Evolutionary conservation across 2,113 vertebrate genomes (phyloP), one percentile per base, ranked within the genome.

Genomic region (Kryptolebias marmoratus): DNA sequence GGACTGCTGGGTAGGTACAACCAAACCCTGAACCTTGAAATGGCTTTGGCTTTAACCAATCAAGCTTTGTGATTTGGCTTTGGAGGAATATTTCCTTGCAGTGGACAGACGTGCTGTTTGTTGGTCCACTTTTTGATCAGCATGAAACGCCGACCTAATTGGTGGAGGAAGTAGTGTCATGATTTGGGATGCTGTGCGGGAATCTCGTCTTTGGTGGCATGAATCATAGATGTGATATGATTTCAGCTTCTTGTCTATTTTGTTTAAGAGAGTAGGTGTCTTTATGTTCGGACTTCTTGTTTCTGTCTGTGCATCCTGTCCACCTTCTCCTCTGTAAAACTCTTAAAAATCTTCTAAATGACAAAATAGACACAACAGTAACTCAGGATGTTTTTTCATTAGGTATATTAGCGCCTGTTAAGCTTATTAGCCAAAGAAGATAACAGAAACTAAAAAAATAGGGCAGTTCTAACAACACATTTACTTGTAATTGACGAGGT

Each of bases 1-100:
- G 83, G 80, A 77, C 81, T 64, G 83, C 9, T 64, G 64, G 93
- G 94, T 94, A 94, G 89, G 94, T 94, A 90, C 68, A 5, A 44
- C 68, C 63, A 30, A 64, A 77, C 61, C n/a, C 63, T 71, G 30
- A 84, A 78, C 62, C 22, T 68, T 56, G 49, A 52, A 6, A 27
- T 75, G 1, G 59, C 75, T 83, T 57, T 47, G 55, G 75, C 81
- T 86, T 83, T 57, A 86, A 87, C 90, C 80, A 89, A 91, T 93
- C 85, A 88, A 71, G 77, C 77, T 81, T 79, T 48, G 39, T 84
- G 83, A 82, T 84, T 68, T 49, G 66, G 73, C 77, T 86, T 81
- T 77, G 79, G 76, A 59, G 27, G 70, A 31, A 42, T 68, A 61
- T 57, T 79, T 52, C 80, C 72, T 53, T 67, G 53, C 58, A 22